Conservation (phyloP, 2,888 invertebrate species). For the Ethmia dodecea region DNA sequence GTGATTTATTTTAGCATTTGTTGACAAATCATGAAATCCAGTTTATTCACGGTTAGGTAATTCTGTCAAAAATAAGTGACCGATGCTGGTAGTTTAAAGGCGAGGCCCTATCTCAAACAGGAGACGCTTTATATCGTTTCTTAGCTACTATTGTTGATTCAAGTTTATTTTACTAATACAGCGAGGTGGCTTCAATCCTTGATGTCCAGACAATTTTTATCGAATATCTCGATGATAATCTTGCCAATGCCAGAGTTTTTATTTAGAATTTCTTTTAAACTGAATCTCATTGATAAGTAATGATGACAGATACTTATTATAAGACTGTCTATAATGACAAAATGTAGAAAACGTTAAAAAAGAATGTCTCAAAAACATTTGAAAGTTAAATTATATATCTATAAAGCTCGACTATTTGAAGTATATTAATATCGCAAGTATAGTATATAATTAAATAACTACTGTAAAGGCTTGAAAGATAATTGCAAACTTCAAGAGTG, state of each 20-base stretch:
- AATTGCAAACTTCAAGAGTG: too few species aligned
- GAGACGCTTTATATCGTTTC: too few species aligned
- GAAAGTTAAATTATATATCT: constrained; percentile 7
- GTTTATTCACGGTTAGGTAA: too few species aligned
- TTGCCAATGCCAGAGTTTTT: constrained; percentile 44
- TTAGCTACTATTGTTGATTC: too few species aligned
- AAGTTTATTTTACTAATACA: too few species aligned
- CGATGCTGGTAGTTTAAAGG: too few species aligned
- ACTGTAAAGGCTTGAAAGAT: background rate
- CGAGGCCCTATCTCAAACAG: too few species aligned
- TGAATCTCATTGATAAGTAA: constrained; percentile 42
- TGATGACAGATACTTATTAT: constrained; percentile 30
- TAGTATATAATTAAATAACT: constrained; percentile 3
- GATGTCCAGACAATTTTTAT: too few species aligned
- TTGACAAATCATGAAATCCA: constrained; percentile 41
- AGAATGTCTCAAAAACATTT: constrained; percentile 40
- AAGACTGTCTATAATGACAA: constrained; percentile 55
- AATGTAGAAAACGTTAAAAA: constrained; percentile 33
- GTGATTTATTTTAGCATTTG: constrained; percentile 60
- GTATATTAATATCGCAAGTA: too few species aligned
- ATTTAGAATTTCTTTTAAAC: constrained; percentile 22
- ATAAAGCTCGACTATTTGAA: too few species aligned
- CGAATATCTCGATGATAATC: constrained; percentile 37
- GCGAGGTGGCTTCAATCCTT: too few species aligned
- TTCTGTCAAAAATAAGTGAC: too few species aligned